Conservation (phyloP, 37 sponge, comb jelly and placozoan genomes). For the Ephydatia muelleri region DNA sequence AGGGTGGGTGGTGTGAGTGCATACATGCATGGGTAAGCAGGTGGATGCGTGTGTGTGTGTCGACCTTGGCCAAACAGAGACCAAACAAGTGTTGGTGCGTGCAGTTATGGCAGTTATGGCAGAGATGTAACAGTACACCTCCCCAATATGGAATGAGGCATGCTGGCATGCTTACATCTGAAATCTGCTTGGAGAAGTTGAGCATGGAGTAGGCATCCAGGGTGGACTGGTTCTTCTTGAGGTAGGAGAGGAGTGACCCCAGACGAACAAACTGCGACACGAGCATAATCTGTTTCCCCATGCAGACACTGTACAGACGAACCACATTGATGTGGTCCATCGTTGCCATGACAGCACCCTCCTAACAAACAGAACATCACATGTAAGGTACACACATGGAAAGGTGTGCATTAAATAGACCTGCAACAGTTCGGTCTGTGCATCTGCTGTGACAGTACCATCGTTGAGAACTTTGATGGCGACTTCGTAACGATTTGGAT, state of each 20-base stretch:
- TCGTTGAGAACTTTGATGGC: slow-evolving; percentile 92
- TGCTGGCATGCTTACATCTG: slow-evolving; percentile 22
- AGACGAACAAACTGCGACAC: slow-evolving; percentile 86
- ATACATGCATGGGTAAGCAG: background rate
- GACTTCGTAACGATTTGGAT: slow-evolving; percentile 50
- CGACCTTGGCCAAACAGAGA: too few relatives aligned
- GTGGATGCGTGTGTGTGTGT: too few relatives aligned
- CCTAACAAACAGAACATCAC: background rate
- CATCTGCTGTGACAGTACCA: slow-evolving; percentile 38
- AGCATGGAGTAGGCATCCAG: slow-evolving; percentile 75
- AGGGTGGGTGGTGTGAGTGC: too few relatives aligned
- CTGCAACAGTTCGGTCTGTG: slow-evolving; percentile 78
- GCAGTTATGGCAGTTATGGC: too few relatives aligned
- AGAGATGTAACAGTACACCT: too few relatives aligned
- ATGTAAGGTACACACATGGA: background rate
- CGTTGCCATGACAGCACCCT: slow-evolving; percentile 83
- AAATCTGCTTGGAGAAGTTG: slow-evolving; percentile 76
- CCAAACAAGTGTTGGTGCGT: too few relatives aligned
- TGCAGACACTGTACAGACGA: slow-evolving; percentile 77
- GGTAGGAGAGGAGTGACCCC: slow-evolving; percentile 85
- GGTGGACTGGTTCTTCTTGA: slow-evolving; percentile 72
- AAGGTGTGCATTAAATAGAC: background rate
- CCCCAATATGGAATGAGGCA: too few relatives aligned
- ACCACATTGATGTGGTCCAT: slow-evolving; percentile 90
- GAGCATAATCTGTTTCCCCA: slow-evolving; percentile 88